Evolutionary conservation across 1,140 invertebrate species (phyloP), one percentile per base, ranked within the genome.

Genomic region (Amyelois transitella): DNA sequence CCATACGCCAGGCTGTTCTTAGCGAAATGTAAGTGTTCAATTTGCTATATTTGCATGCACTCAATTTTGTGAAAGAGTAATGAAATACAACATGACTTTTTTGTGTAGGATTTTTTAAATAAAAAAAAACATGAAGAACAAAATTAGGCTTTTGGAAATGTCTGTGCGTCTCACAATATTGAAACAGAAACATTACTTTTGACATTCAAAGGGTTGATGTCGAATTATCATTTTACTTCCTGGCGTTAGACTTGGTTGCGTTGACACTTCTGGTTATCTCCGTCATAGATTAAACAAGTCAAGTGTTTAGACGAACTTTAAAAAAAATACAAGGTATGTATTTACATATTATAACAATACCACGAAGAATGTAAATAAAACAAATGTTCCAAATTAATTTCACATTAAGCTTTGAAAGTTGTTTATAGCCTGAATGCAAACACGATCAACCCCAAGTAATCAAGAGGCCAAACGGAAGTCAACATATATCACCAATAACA

Each of bases 401-500:
- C 32, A 2, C 32, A 38, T 38, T 38, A 38, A 38, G 12, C n/a
- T 14, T 14, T 38, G 32, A n/a, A 38, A 21, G 18, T 21, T 21
- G 18, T 48, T 48, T 48, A 21, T 14, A 3, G 8, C n/a, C 45
- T 2, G 18, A 48, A 21, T 12, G 1, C 17, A 20, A 14, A 48
- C 18, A 19, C 20, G 18, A 48, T 48, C 45, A 48, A 48, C 45
- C 45, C 45, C 19, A 38, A 48, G 45, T 48, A 48, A 48, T 48
- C 45, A 48, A 48, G 18, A 22, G 19, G 65, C 55, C 65, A 61
- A 66, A 63, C 63, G 54, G 48, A 17, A 63, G 51, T 48, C 52
- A 54, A 60, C 75, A 75, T 73, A 75, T 61, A 71, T 71, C 71
- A 72, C 51, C 50, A 55, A 54, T 24, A 65, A 75, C 68, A 75